These are phyloP conservation scores for Euspilapteryx auroguttella DNA, from an alignment of 2,888 invertebrate genomes.

Conservation along the genomic window DNA sequence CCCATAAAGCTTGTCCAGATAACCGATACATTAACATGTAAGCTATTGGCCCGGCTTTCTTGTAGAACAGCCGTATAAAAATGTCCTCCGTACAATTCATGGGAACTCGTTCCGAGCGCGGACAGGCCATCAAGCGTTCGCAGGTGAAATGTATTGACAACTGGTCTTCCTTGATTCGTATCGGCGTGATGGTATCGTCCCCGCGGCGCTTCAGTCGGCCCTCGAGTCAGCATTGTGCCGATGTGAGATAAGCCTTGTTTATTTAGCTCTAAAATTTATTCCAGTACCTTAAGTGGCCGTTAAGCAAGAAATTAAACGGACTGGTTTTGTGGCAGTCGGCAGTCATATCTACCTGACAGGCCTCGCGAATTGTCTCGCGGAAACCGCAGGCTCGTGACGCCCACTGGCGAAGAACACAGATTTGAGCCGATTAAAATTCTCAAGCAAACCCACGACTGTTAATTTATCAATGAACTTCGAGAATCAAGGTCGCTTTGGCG, in stretches of 20 bases:
- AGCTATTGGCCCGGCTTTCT: slow-evolving; percentile 23
- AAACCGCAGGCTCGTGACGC: too few relatives aligned
- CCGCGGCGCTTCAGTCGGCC: slow-evolving; percentile 52
- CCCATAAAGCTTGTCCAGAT: slow-evolving; percentile 10
- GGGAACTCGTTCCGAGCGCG: slow-evolving; percentile 38
- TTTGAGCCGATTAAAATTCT: too few relatives aligned
- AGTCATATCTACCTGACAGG: slow-evolving; percentile 27
- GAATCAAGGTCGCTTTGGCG: slow-evolving; percentile 32
- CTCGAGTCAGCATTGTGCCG: slow-evolving; percentile 46
- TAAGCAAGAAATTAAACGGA: slow-evolving; percentile 44
- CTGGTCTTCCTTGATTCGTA: slow-evolving; percentile 59
- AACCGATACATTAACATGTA: slow-evolving; percentile 37
- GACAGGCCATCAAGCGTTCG: slow-evolving; percentile 45
- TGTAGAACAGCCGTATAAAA: slow-evolving; percentile 45
- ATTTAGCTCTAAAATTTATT: slow-evolving; percentile 54
- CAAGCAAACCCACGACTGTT: slow-evolving; percentile 1
- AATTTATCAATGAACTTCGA: slow-evolving; percentile 33
- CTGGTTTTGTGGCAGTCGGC: slow-evolving; percentile 43
- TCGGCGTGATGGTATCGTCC: slow-evolving; percentile 54
- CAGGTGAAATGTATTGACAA: slow-evolving; percentile 60
- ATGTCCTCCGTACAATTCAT: slow-evolving; percentile 48
- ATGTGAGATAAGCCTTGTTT: slow-evolving; percentile 52
- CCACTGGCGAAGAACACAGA: too few relatives aligned
- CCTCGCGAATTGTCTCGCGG: too few relatives aligned
- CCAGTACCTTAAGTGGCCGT: slow-evolving; percentile 36